These are phyloP conservation scores for Saccopteryx leptura DNA, from an alignment of 2,113 vertebrate genomes.

Conservation along the genomic window DNA sequence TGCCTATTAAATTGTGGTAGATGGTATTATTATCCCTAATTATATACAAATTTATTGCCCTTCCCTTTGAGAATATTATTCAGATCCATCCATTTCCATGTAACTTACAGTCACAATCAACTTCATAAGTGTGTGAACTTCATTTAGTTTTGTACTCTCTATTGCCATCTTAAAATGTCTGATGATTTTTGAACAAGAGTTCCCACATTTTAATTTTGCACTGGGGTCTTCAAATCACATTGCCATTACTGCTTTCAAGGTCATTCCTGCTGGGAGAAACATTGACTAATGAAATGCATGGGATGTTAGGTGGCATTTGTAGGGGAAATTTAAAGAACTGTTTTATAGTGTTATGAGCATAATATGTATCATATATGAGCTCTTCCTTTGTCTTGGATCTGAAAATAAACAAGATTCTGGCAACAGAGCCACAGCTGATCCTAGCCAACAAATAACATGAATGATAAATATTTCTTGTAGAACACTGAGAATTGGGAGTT, in stretches of 20 bases:
- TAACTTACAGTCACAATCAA: neutral
- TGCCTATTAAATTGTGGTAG: neutral
- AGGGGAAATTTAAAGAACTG: neutral
- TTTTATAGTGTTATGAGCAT: neutral
- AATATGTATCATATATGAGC: too few relatives aligned
- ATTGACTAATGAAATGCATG: neutral
- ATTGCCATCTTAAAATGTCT: neutral
- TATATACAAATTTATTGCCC: neutral
- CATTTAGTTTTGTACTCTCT: neutral
- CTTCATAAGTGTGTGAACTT: neutral
- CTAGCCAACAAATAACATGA: neutral
- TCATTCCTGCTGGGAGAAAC: neutral
- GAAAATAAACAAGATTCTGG: neutral
- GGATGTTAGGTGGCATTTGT: neutral
- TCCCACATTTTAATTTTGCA: neutral
- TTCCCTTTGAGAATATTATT: conserved; percentile 11
- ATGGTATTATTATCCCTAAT: neutral
- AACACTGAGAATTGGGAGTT: neutral
- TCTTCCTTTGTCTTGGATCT: neutral
- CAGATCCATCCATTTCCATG: neutral
- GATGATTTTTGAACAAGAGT: neutral
- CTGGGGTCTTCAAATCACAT: neutral
- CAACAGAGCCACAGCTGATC: neutral
- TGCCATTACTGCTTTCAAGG: neutral
- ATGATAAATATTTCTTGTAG: neutral